Conservation (phyloP, 2,888 invertebrate genomes). For the Caenorhabditis macrosperma region DNA sequence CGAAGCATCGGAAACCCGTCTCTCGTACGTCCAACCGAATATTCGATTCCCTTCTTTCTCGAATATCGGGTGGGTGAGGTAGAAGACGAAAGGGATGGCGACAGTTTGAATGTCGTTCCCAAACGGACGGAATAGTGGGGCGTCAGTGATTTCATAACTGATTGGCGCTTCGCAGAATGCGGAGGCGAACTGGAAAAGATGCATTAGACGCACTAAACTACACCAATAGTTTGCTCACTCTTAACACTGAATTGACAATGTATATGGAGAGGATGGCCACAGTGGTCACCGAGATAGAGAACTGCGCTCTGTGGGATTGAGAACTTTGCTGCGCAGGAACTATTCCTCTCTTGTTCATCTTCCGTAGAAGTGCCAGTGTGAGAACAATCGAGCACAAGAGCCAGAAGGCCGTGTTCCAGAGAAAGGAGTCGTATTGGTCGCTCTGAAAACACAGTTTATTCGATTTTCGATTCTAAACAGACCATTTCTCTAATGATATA, state of each 20-base stretch:
- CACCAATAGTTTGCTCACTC: not conserved
- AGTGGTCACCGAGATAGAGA: conserved; percentile 26
- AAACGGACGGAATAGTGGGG: conserved; percentile 19
- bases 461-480: not conserved
- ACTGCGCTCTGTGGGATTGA: conserved; percentile 11
- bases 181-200: conserved; percentile 31
- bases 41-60: no score
- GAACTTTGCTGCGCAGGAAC: not conserved
- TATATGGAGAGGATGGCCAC: conserved; percentile 13
- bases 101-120: conserved; percentile 35
- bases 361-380: conserved; percentile 2
- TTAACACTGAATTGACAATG: conserved; percentile 13
- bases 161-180: conserved; percentile 10
- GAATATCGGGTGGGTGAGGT: conserved; percentile 32
- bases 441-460: conserved; percentile 7
- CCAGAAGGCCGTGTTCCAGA: conserved; percentile 15
- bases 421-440: conserved; percentile 6
- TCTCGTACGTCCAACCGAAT: not conserved
- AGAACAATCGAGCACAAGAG: not conserved
- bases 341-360: conserved; percentile 1
- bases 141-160: no score
- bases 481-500: not conserved
- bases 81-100: conserved; percentile 29
- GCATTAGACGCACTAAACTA: not conserved
- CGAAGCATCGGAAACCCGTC: not conserved